Base-by-base conservation (phyloP, 2,888 invertebrate genomes). In the Axea sp. region DNA sequence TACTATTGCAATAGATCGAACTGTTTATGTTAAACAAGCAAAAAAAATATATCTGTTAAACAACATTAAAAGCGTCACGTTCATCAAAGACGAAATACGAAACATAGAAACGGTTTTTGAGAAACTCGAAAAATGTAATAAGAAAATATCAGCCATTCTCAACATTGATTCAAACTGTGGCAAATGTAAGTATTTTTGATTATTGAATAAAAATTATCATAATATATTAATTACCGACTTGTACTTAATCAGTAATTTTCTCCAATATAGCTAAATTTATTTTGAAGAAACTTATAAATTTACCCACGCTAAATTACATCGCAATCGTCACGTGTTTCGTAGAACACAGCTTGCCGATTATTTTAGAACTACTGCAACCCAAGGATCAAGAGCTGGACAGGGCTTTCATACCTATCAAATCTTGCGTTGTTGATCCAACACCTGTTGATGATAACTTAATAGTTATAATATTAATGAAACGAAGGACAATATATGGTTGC, bases 111-210 rank as follows among this genome's bases (percentile, higher is more conserved):
- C 8, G 6, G n/a, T 60, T 5, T 60, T 73, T 12, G 33, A 67
- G 31, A 33, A 60, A 1, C 17, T 65, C 2, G 9, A 37, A 15
- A 6, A 2, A 2, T 17, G 4, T 11, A 15, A 64, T 9, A 37
- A 37, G 6, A 37, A 9, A 7, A 45, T 65, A 7, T 11, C 33
- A 1, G 55, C 47, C 0, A 47, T 73, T 41, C 1, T 73, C 2
- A 53, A 73, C 17, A 30, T 55, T 0, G 65, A 64, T 19, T 47
- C 57, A 0, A 22, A 19, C 7, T 35, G 26, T 9, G 65, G 73
- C 7, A 26, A 59, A 53, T 73, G 73, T 73, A 57, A 53, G 45
- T 65, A 53, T n/a, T n/a, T n/a, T n/a, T n/a, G n/a, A n/a, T n/a
- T n/a, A n/a, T n/a, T n/a, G n/a, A n/a, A n/a, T n/a, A n/a, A n/a